Conservation (phyloP, 1,140 invertebrate genomes). For the Pristionchus pacificus region DNA sequence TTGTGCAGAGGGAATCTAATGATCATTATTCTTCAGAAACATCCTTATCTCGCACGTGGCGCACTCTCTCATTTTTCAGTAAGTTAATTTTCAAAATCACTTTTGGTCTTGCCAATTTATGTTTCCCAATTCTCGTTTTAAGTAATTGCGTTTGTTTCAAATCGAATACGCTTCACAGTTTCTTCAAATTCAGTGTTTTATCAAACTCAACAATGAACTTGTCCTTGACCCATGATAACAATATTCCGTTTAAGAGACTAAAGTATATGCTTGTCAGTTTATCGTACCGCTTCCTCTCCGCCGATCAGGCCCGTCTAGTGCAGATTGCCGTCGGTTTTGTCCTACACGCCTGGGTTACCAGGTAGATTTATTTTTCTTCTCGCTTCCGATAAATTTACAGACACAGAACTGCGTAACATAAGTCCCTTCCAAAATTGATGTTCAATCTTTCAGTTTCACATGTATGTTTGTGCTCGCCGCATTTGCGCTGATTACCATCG, state of each 20-base stretch:
- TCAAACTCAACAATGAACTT: no score
- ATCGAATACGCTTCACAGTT: no score
- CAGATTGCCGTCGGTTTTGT: conserved; percentile 5
- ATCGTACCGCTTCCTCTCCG: background rate
- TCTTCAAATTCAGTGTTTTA: no score
- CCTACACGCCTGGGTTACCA: conserved; percentile 20
- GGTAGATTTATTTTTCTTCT: no score
- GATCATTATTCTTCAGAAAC: background rate
- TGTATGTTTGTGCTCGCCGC: conserved; percentile 23
- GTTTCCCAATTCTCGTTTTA: no score
- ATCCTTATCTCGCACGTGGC: conserved; percentile 1
- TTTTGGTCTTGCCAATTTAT: no score
- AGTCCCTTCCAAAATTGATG: conserved; percentile 11
- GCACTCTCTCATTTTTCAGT: no score
- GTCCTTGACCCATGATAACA: no score
- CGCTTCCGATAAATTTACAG: background rate
- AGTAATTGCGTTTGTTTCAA: no score
- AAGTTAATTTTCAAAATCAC: no score
- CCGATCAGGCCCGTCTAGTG: background rate
- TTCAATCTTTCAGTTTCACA: conserved; percentile 5
- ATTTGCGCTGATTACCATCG: conserved; percentile 12
- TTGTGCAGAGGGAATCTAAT: no score
- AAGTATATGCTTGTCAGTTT: background rate
- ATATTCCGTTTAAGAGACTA: no score
- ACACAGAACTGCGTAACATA: background rate